Evolutionary conservation across 2,797 vertebrate species (phyloP).

Genomic region (Gouania willdenowi): DNA sequence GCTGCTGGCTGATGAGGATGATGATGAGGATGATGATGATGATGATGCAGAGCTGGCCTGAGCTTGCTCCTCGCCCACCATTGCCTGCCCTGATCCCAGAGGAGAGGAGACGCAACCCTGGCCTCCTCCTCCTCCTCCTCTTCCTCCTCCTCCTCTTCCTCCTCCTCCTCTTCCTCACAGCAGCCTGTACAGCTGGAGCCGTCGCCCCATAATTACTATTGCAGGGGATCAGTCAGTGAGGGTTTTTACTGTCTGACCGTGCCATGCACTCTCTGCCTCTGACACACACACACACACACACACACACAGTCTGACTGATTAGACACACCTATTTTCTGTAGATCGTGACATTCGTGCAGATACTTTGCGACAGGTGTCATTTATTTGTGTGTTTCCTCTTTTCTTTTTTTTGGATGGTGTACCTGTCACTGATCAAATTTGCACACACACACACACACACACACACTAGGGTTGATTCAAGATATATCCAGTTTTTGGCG

Average conservation of each 20-base stretch:
- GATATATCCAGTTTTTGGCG: too few species aligned
- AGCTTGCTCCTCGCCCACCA: conserved; percentile 62
- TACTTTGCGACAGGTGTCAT: conserved; percentile 1
- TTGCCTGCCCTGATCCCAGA: conserved; percentile 53
- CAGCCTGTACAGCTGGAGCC: conserved; percentile 73
- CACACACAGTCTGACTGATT: conserved; percentile 22
- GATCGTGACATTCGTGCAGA: conserved; percentile 29
- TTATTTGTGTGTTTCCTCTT: conserved; percentile 9
- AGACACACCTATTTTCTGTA: conserved; percentile 8
- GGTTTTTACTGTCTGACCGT: conserved; percentile 60
- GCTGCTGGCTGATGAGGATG: conserved; percentile 68
- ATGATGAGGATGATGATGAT: too few species aligned
- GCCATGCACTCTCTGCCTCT: too few species aligned
- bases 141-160: too few species aligned
- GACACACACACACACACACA: too few species aligned
- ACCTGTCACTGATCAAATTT: too few species aligned
- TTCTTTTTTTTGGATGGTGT: not conserved
- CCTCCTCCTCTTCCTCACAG: too few species aligned
- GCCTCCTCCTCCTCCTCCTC: too few species aligned
- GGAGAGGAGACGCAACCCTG: conserved; percentile 56
- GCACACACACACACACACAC: too few species aligned
- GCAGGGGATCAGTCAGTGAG: conserved; percentile 59
- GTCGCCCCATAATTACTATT: conserved; percentile 75
- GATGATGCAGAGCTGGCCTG: conserved; percentile 58
- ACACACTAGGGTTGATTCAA: too few species aligned